Base-by-base conservation (phyloP, 2,888 invertebrate genomes). In the Nycteola revayana region DNA sequence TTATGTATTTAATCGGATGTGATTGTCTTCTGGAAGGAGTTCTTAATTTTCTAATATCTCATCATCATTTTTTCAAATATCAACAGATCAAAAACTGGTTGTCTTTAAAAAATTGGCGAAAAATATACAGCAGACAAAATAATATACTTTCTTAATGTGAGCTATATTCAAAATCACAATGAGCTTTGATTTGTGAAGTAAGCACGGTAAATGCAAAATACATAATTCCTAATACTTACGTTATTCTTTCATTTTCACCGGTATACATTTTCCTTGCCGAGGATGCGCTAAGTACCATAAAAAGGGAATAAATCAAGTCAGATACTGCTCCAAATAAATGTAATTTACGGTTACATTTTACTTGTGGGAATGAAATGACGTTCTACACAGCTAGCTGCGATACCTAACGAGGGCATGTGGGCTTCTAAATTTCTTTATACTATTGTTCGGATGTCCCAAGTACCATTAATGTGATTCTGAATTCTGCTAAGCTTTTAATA, bases 261-360 rank as follows among this genome's bases (percentile, higher is more conserved):
- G 44, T 62, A 57, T 52, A 45, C 51, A 51, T 51, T 62, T 62
- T 61, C 58, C 55, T 55, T 40, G 55, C 48, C 53, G 59, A 60
- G 61, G 61, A 70, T 62, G 64, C 62, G 68, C 60, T 68, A 73
- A 72, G 70, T 66, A 66, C 68, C 70, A 67, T 66, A 63, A 73
- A 75, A 69, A 69, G 60, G 48, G 61, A 69, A 77, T 77, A 77
- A 74, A 77, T 75, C 74, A 76, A 67, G 62, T 61, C 66, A 68
- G 72, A 73, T 73, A 72, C 67, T 71, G 69, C 64, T 70, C 61
- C 72, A 75, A 74, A 75, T 77, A 75, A 75, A 75, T 61, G 70
- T 71, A 75, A 75, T 74, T 75, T 73, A 75, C 69, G 67, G 66
- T 66, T 63, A 67, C 75, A 60, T 64, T 75, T 67, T 60, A 63